phyloP scores from a whole-genome alignment of 2,113 vertebrate species.

The Tragelaphus imberbis region DNA sequence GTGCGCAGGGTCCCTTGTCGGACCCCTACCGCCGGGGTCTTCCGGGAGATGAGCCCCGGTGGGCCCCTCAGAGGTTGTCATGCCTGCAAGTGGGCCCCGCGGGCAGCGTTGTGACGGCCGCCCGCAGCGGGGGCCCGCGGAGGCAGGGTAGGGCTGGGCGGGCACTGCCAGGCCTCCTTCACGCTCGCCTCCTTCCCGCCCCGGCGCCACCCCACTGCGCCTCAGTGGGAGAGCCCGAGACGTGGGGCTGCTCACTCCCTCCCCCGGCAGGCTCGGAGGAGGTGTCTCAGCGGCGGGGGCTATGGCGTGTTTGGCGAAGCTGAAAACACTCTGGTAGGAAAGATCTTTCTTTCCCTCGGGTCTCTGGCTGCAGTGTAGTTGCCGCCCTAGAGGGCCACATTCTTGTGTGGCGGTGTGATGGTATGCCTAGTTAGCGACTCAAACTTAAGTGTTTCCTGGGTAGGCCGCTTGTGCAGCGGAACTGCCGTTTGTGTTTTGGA shows the following conservation, averaged over 20 bases:
- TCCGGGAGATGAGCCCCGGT: neutral
- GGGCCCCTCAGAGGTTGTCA: conserved; percentile 15
- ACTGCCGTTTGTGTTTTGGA: neutral
- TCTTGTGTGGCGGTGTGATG: conserved; percentile 3
- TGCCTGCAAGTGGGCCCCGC: neutral
- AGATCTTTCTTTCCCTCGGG: neutral
- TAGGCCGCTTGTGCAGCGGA: conserved; percentile 43
- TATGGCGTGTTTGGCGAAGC: neutral
- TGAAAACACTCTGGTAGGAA: neutral
- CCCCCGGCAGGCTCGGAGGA: neutral
- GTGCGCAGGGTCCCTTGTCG: neutral
- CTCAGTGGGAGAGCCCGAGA: neutral
- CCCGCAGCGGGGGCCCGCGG: neutral
- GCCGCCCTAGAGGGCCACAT: conserved; percentile 5
- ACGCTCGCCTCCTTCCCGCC: neutral
- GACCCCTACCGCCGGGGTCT: neutral
- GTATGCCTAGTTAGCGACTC: neutral
- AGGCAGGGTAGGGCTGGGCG: neutral
- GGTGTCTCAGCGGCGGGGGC: neutral
- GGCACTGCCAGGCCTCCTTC: conserved; percentile 17
- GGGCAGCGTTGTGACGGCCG: neutral
- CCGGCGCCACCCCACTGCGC: neutral
- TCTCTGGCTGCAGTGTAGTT: neutral
- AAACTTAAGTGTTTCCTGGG: conserved; percentile 29
- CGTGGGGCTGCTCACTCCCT: neutral